Conservation (phyloP, 2,797 vertebrate genomes). For the Sebastes steindachneri region DNA sequence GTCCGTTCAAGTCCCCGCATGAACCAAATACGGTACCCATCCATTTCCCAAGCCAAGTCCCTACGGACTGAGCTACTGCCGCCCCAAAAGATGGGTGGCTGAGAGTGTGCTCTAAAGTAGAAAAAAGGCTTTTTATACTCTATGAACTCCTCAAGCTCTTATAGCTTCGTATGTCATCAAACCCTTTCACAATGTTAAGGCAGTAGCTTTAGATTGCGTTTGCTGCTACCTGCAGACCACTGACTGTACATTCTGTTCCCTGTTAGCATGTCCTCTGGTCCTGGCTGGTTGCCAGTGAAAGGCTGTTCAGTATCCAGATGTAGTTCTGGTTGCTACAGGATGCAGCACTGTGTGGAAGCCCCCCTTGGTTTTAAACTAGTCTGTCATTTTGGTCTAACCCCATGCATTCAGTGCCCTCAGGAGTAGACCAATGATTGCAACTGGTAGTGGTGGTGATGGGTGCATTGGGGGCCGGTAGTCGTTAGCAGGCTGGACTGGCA, state of each 20-base stretch:
- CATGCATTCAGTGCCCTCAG: constrained; percentile 10
- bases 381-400: constrained; percentile 67
- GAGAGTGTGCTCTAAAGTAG: not conserved
- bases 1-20: no score
- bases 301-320: constrained; percentile 51
- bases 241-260: not conserved
- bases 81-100: not conserved
- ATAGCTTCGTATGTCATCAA: not conserved
- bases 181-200: not conserved
- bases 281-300: constrained; percentile 50
- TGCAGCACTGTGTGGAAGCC: not conserved
- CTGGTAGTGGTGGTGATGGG: constrained; percentile 7
- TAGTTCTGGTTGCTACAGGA: constrained; percentile 15
- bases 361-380: constrained; percentile 58
- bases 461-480: not conserved
- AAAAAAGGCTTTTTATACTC: not conserved
- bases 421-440: constrained; percentile 41
- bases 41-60: no score
- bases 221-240: constrained; percentile 12
- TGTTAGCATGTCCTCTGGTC: not conserved
- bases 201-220: not conserved
- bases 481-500: not conserved
- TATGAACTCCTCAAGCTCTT: not conserved
- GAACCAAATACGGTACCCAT: no score
- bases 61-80: no score